phyloP scores from a whole-genome alignment of 2,888 invertebrate genomes.

The Nomada fucata region DNA sequence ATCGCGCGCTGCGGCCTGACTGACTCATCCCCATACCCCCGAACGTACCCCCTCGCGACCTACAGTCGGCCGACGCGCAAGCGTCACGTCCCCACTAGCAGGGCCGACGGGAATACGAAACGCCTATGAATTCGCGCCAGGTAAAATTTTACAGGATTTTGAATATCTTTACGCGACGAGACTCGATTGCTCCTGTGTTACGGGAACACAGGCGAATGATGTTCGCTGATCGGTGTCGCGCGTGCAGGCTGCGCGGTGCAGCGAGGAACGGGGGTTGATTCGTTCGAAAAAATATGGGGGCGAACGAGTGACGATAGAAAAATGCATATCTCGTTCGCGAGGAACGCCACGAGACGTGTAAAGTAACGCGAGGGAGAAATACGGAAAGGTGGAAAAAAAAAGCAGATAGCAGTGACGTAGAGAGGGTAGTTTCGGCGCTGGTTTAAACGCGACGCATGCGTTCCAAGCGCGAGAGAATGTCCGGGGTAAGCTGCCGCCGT shows the following conservation, averaged over 20 bases:
- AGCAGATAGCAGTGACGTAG: not conserved
- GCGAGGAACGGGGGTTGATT: no score
- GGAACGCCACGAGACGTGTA: no score
- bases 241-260: no score
- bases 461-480: conserved; percentile 73
- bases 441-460: conserved; percentile 82
- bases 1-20: conserved; percentile 84
- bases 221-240: no score
- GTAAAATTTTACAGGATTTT: conserved; percentile 54
- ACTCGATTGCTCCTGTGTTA: no score
- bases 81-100: conserved; percentile 65
- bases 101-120: conserved; percentile 47
- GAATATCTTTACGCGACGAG: not conserved
- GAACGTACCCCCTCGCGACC: conserved; percentile 65
- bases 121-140: conserved; percentile 74
- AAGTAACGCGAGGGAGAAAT: not conserved
- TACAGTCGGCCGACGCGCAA: conserved; percentile 63
- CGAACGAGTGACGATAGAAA: no score
- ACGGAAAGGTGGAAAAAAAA: not conserved
- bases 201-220: no score
- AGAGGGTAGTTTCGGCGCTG: conserved; percentile 74
- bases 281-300: no score
- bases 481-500: conserved; percentile 77
- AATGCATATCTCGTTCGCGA: no score
- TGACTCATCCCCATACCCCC: conserved; percentile 82